A percentile compares a stretch with the other conserved stretches of the same genome.
phyloP scores from a whole-genome alignment of 2,797 vertebrate genomes.

The Myripristis jacobus region DNA sequence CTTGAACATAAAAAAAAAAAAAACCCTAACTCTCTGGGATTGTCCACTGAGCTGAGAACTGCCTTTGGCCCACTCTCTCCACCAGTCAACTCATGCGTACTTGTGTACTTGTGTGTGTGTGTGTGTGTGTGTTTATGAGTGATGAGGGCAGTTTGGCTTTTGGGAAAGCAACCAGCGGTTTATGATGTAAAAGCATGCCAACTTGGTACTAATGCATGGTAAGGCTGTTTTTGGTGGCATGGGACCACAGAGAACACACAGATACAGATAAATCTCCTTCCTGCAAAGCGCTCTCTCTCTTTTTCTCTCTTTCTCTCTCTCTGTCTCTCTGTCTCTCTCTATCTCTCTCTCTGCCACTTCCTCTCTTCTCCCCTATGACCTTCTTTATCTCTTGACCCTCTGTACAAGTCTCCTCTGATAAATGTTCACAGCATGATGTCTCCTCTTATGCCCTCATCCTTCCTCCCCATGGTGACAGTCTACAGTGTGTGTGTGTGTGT shows the following conservation, averaged over 20 bases:
- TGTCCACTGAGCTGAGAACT: constrained; percentile 74
- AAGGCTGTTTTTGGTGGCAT: constrained; percentile 45
- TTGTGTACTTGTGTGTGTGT: constrained; percentile 33
- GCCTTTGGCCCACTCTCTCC: constrained; percentile 60
- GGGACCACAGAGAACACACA: constrained; percentile 50
- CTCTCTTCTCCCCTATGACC: constrained; percentile 2
- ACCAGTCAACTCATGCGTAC: constrained; percentile 57
- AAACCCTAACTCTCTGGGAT: constrained; percentile 77
- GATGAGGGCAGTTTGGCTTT: constrained; percentile 36
- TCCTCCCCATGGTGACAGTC: constrained; percentile 58
- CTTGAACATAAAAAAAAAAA: constrained; percentile 80
- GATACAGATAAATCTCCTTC: constrained; percentile 52
- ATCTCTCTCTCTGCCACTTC: background rate
- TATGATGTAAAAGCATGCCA: constrained; percentile 77
- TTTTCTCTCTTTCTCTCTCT: constrained; percentile 8
- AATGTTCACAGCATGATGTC: constrained; percentile 63
- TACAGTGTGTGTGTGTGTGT: constrained; percentile 19
- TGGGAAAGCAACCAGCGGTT: constrained; percentile 72
- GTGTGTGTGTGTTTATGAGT: constrained; percentile 26
- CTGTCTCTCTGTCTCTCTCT: constrained; percentile 3
- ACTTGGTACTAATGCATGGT: constrained; percentile 75
- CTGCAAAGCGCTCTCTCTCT: constrained; percentile 24
- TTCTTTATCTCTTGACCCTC: constrained; percentile 59
- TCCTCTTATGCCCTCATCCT: constrained; percentile 58
- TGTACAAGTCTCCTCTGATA: constrained; percentile 71